Percentiles rank a stretch among this genome's conserved stretches.
phyloP scores from a whole-genome alignment of 2,888 invertebrate genomes.

The Subacronicta megacephala region DNA sequence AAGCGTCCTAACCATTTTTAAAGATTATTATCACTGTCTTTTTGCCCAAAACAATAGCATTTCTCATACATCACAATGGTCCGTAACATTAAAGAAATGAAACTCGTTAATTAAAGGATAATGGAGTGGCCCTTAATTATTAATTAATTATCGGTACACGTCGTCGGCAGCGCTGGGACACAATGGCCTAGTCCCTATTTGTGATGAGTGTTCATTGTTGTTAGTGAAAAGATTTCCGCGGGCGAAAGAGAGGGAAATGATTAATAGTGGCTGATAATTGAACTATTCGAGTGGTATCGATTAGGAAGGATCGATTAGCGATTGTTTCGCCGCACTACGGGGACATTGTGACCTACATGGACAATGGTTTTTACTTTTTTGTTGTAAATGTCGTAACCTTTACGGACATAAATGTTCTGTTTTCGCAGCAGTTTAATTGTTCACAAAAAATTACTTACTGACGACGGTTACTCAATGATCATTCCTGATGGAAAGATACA shows the following conservation, averaged over 20 bases:
- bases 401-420: constrained; percentile 31
- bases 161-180: constrained; percentile 63
- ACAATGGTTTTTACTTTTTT: constrained; percentile 38
- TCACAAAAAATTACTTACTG: no score
- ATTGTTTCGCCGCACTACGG: constrained; percentile 46
- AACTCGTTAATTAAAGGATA: constrained; percentile 65
- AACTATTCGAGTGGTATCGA: constrained; percentile 57
- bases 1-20: constrained; percentile 26
- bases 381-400: constrained; percentile 29
- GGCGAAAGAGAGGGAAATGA: constrained; percentile 54
- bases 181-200: constrained; percentile 61
- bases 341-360: constrained; percentile 22
- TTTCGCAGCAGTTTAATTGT: constrained; percentile 5
- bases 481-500: no score
- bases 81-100: constrained; percentile 57
- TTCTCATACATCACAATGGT: constrained; percentile 46
- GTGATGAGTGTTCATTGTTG: constrained; percentile 66
- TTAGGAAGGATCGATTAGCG: constrained; percentile 47
- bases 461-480: no score
- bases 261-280: constrained; percentile 57
- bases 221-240: constrained; percentile 59
- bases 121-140: constrained; percentile 71
- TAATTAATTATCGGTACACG: constrained; percentile 74
- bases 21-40: constrained; percentile 29
- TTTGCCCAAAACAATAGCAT: constrained; percentile 33